Conservation (phyloP, 2,888 invertebrate species). For the Drosophila subquinaria region DNA sequence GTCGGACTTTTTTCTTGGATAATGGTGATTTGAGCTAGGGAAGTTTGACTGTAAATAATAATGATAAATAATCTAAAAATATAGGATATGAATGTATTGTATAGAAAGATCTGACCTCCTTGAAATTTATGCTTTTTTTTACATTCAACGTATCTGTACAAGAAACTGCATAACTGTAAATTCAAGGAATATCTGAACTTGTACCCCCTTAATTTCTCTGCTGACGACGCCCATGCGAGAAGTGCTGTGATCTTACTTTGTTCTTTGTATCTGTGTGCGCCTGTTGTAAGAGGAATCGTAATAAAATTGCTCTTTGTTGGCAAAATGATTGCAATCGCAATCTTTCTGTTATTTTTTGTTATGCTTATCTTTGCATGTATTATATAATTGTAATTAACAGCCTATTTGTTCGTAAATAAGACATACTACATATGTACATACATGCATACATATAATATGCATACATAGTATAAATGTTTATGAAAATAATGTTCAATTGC, state of each 20-base stretch:
- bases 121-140: too few relatives aligned
- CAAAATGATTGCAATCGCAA: slow-evolving; percentile 24
- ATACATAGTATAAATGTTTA: background rate
- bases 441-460: background rate
- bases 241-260: slow-evolving; percentile 10
- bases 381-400: slow-evolving; percentile 64
- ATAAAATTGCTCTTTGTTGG: slow-evolving; percentile 51
- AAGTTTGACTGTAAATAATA: too few relatives aligned
- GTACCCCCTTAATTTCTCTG: background rate
- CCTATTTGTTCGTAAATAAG: slow-evolving; percentile 28
- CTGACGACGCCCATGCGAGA: background rate
- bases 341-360: slow-evolving; percentile 1
- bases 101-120: too few relatives aligned
- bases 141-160: too few relatives aligned
- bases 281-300: slow-evolving; percentile 13
- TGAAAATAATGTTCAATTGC: slow-evolving; percentile 29
- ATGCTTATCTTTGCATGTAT: slow-evolving; percentile 43
- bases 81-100: too few relatives aligned
- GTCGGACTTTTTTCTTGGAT: too few relatives aligned
- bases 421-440: background rate
- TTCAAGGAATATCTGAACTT: too few relatives aligned
- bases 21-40: too few relatives aligned
- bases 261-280: slow-evolving; percentile 15
- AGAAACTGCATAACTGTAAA: too few relatives aligned
- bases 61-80: too few relatives aligned